Conservation (phyloP, 2,113 vertebrate genomes). For the Festucalex cinctus region DNA sequence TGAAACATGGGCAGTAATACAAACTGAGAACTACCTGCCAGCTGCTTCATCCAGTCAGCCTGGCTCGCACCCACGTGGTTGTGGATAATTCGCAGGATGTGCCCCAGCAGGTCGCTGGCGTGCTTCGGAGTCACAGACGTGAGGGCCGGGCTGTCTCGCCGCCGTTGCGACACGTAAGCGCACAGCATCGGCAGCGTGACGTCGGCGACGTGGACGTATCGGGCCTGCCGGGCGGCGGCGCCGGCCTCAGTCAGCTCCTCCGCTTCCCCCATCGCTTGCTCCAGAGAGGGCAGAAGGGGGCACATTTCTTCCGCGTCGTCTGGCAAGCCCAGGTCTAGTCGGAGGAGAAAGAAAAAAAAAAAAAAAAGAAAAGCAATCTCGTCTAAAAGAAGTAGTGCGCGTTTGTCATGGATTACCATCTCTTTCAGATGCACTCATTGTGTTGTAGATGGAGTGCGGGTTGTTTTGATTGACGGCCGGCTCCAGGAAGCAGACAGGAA, state of each 20-base stretch:
- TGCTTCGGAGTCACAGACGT: conserved; percentile 80
- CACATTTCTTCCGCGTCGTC: conserved; percentile 75
- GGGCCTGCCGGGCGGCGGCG: conserved; percentile 81
- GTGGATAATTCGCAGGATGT: conserved; percentile 86
- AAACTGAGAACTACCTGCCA: conserved; percentile 76
- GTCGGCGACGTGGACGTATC: conserved; percentile 85
- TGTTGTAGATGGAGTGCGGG: conserved; percentile 82
- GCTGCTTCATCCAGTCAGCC: conserved; percentile 90
- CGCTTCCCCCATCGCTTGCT: conserved; percentile 82
- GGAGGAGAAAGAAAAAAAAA: conserved; percentile 4
- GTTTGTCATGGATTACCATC: conserved; percentile 70
- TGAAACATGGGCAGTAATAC: neutral
- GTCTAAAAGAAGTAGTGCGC: neutral
- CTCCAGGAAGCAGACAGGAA: conserved; percentile 93
- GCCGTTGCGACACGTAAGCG: conserved; percentile 89
- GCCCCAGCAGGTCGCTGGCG: conserved; percentile 84
- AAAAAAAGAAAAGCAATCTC: neutral
- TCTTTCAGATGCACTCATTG: conserved; percentile 73
- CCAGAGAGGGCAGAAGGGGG: conserved; percentile 82
- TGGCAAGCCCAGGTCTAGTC: conserved; percentile 75
- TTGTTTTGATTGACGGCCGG: conserved; percentile 81
- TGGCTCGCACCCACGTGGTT: conserved; percentile 88
- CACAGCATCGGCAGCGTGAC: conserved; percentile 89
- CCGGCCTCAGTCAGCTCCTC: conserved; percentile 78
- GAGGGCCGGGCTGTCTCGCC: conserved; percentile 70